Evolutionary conservation across 2,113 vertebrate species (phyloP).

Genomic region (Cercopithecus mona): DNA sequence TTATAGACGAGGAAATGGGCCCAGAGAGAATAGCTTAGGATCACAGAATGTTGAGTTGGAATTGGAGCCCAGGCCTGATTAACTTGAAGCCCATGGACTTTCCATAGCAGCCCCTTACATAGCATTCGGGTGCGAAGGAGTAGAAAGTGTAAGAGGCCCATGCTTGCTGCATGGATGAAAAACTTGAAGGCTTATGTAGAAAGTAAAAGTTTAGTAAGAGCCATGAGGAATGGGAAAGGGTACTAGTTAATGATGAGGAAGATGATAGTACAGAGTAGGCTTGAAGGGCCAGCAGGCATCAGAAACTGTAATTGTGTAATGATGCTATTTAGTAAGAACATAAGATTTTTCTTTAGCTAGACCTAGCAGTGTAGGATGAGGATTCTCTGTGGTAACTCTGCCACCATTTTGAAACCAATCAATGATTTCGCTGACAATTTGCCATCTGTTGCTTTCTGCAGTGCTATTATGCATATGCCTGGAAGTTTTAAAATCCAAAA

Average conservation of each 20-base stretch:
- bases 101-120: not conserved
- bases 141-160: not conserved
- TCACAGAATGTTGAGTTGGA: not conserved
- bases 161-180: not conserved
- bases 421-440: not conserved
- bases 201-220: not conserved
- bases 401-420: not conserved
- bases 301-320: not conserved
- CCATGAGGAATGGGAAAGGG: not conserved
- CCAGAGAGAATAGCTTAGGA: not conserved
- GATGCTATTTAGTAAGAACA: not conserved
- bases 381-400: not conserved
- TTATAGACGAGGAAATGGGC: not conserved
- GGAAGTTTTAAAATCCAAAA: slow-evolving; percentile 8
- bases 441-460: not conserved
- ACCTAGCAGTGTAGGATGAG: not conserved
- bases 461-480: not conserved
- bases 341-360: not conserved
- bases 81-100: not conserved
- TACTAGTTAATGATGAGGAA: not conserved
- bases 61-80: not conserved
- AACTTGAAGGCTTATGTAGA: not conserved
- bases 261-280: not conserved
- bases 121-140: not conserved
- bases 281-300: not conserved